phyloP scores from a whole-genome alignment of 2,797 vertebrate genomes.

The Macropodus opercularis region DNA sequence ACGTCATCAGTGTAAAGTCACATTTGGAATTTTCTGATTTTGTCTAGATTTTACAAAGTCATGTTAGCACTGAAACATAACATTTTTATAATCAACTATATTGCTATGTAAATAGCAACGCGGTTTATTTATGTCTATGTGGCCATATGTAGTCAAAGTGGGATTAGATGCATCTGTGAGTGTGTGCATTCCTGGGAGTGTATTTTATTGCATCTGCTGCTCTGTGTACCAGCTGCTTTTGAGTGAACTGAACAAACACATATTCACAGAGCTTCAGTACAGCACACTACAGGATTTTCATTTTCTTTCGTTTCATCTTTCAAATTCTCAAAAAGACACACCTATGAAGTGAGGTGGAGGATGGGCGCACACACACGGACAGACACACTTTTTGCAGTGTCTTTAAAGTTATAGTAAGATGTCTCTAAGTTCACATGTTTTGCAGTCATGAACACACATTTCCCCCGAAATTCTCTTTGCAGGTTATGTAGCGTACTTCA shows the following conservation, averaged over 20 bases:
- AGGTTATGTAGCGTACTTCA: conserved; percentile 24
- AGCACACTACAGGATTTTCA: conserved; percentile 40
- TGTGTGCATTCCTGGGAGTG: conserved; percentile 40
- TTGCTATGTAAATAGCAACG: neutral
- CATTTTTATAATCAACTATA: too few relatives aligned
- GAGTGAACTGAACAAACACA: conserved; percentile 61
- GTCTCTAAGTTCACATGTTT: conserved; percentile 35
- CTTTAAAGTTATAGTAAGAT: conserved; percentile 26
- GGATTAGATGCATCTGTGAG: neutral
- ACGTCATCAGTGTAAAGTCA: too few relatives aligned
- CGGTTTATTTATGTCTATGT: conserved; percentile 8
- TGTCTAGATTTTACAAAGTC: too few relatives aligned
- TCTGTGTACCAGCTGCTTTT: conserved; percentile 60
- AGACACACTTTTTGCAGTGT: conserved; percentile 16
- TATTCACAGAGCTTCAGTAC: conserved; percentile 51
- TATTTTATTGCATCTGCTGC: conserved; percentile 43
- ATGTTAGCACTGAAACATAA: too few relatives aligned
- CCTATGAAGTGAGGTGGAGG: too few relatives aligned
- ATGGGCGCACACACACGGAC: conserved; percentile 6
- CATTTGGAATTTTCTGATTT: too few relatives aligned
- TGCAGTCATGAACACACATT: conserved; percentile 17
- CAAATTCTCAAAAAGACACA: conserved; percentile 14
- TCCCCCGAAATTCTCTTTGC: conserved; percentile 23
- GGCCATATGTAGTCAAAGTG: neutral
- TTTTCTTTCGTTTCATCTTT: conserved; percentile 38